phyloP scores from a whole-genome alignment of 2,113 vertebrate genomes.

The Python bivittatus region DNA sequence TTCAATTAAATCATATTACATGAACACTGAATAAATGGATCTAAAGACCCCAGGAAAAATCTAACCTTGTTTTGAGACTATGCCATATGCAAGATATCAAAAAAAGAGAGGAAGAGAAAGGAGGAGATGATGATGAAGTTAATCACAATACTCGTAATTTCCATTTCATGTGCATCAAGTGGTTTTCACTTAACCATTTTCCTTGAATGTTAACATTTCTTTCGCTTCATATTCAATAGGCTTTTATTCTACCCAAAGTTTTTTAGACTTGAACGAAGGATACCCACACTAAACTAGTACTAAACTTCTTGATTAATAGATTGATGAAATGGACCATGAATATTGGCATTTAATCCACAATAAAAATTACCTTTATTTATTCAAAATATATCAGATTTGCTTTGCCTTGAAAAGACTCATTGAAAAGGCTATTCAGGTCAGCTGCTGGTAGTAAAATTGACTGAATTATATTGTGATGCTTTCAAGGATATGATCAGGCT shows the following conservation, averaged over 20 bases:
- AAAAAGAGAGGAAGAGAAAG: not conserved
- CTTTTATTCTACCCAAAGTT: not conserved
- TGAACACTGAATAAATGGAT: not conserved
- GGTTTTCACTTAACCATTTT: conserved; percentile 12
- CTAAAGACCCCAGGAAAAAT: not conserved
- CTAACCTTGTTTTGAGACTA: conserved; percentile 9
- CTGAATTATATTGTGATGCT: conserved; percentile 59
- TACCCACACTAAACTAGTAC: conserved; percentile 16
- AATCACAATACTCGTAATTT: conserved; percentile 19
- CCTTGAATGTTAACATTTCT: conserved; percentile 28
- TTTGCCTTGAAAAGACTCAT: conserved; percentile 60
- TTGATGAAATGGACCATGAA: conserved; percentile 53
- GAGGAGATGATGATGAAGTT: conserved; percentile 9
- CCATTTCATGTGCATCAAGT: conserved; percentile 24
- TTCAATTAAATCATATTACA: not conserved
- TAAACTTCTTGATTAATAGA: conserved; percentile 55
- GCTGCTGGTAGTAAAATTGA: conserved; percentile 60
- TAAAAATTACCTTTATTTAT: conserved; percentile 60
- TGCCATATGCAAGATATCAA: not conserved
- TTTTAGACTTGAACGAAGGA: conserved; percentile 15
- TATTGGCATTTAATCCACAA: conserved; percentile 62
- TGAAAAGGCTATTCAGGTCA: conserved; percentile 64
- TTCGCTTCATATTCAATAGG: conserved; percentile 26
- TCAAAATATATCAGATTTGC: conserved; percentile 60
- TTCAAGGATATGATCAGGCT: conserved; percentile 54